Evolutionary conservation across 2,888 invertebrate genomes (phyloP), one percentile per base, ranked within the genome.

Genomic region (Nineta flava): DNA sequence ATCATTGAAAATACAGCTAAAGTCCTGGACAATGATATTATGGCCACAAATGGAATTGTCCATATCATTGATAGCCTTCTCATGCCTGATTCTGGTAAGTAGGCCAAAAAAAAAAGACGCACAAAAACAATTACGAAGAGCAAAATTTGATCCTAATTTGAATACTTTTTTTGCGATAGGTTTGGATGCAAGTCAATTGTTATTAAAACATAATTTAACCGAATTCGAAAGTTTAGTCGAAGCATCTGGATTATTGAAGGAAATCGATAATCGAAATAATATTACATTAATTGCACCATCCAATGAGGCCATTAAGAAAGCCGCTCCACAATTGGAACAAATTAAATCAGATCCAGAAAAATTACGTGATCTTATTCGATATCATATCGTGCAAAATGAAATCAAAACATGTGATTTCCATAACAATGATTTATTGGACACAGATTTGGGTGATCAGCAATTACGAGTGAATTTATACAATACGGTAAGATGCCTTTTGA

Each of bases 21-120:
- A 59, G 70, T 81, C 21, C 61, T 72, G 7, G 72, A 71, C 50
- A 62, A 68, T 3, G 83, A 84, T 60, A 66, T 77, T 31, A 73
- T 84, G 65, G 81, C 75, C 10, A 79, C 76, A 2, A 83, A 85
- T 63, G 85, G 84, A n/a, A 81, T 84, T 2, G 60, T 85, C 26
- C 81, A 84, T 61, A 68, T 79, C 26, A 73, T 84, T 53, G 81
- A 83, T 57, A 71, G 73, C 3, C 72, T 83, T 21, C 61, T 83
- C 43, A 71, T 81, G 48, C 81, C 82, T 1, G 74, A 79, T 53
- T 73, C 75, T 17, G 74, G 73, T 72, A 59, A 53, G 56, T 46
- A 19, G 34, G 5, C 48, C 15, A 19, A 2, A 32, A n/a, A n/a
- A n/a, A n/a, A n/a, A n/a, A n/a, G n/a, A n/a, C n/a, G n/a, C n/a